phyloP scores from a whole-genome alignment of 1,140 invertebrate species.

The Euschistus heros region DNA sequence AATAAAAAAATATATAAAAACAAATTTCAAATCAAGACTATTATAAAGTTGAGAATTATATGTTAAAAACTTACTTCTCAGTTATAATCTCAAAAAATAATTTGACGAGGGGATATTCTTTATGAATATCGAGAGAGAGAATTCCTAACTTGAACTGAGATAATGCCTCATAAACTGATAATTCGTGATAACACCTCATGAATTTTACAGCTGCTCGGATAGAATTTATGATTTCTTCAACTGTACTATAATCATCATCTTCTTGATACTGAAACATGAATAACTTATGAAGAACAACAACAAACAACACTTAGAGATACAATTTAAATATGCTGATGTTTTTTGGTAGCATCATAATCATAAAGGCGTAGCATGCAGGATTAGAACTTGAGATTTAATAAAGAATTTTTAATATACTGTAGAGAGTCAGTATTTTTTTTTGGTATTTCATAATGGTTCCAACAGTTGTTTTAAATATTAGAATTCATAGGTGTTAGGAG shows the following conservation, averaged over 20 bases:
- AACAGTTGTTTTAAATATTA: too few relatives aligned
- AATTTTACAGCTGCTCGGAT: neutral
- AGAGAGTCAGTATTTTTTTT: too few relatives aligned
- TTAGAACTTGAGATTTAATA: too few relatives aligned
- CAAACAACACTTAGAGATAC: neutral
- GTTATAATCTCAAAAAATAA: neutral
- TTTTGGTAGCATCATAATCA: too few relatives aligned
- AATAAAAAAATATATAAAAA: too few relatives aligned
- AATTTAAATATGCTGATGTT: too few relatives aligned
- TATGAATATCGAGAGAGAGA: neutral
- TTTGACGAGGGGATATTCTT: neutral
- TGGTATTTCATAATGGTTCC: too few relatives aligned
- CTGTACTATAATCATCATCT: neutral
- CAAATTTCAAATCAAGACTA: too few relatives aligned
- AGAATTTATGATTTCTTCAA: neutral
- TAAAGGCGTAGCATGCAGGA: too few relatives aligned
- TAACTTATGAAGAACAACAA: neutral
- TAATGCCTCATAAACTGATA: neutral
- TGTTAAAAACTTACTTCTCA: conserved; percentile 4
- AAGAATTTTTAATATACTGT: too few relatives aligned
- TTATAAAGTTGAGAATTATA: too few relatives aligned
- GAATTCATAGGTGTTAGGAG: too few relatives aligned
- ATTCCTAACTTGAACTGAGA: neutral
- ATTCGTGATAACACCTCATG: neutral
- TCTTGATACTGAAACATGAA: neutral